Conservation (phyloP, 92 coral and sea anemone species). For the Nematostella vectensis region DNA sequence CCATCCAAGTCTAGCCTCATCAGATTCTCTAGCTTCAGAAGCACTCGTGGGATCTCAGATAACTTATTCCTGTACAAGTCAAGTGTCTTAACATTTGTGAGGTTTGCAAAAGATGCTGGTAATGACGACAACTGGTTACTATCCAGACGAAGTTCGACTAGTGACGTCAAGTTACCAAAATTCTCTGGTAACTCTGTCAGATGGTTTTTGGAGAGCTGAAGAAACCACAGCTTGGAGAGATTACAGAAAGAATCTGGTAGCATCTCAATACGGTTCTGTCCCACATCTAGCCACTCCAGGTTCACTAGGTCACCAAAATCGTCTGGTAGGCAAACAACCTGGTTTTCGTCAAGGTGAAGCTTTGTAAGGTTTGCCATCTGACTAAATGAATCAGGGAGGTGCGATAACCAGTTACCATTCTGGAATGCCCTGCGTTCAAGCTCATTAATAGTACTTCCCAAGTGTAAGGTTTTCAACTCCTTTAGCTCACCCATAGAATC, state of each 20-base stretch:
- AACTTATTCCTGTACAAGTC: conserved; percentile 75
- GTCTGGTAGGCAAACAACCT: conserved; percentile 61
- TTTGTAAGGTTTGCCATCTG: conserved; percentile 54
- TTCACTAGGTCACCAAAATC: conserved; percentile 59
- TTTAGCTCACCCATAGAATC: conserved; percentile 71
- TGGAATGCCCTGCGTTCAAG: conserved; percentile 91
- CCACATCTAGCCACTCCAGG: conserved; percentile 89
- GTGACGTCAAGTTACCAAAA: conserved; percentile 70
- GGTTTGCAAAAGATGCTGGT: conserved; percentile 69
- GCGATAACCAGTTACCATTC: conserved; percentile 87
- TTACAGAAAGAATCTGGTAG: conserved; percentile 82
- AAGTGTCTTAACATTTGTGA: conserved; percentile 56
- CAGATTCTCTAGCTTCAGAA: conserved; percentile 62
- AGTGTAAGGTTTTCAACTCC: conserved; percentile 59
- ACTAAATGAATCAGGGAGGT: conserved; percentile 75
- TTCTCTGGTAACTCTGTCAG: conserved; percentile 57
- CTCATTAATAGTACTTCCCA: conserved; percentile 90
- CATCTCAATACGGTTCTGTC: conserved; percentile 57
- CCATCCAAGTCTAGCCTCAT: conserved; percentile 82
- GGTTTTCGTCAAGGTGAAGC: conserved; percentile 89
- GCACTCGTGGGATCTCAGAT: conserved; percentile 64
- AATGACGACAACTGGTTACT: conserved; percentile 52
- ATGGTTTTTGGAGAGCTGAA: conserved; percentile 87
- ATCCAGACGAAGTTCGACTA: conserved; percentile 72
- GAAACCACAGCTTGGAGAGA: conserved; percentile 67